Evolutionary conservation across 2,888 invertebrate species (phyloP), one percentile per base, ranked within the genome.

Genomic region (Rhopalosiphum nymphaeae): DNA sequence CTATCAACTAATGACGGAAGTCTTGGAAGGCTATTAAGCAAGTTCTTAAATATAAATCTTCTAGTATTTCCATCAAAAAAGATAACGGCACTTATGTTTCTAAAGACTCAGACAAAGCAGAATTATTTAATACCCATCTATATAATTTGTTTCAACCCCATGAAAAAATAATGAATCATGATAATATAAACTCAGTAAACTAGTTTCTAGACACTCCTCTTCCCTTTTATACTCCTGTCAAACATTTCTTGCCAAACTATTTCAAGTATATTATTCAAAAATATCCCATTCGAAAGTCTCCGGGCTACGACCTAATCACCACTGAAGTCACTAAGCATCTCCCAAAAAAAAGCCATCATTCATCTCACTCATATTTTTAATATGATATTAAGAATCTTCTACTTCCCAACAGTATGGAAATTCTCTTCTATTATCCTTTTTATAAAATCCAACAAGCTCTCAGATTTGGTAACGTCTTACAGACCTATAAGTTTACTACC

Each of bases 401-500:
- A 61, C 29, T 85, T 85, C 85, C 44, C 84, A 42, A 85, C 44
- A 25, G 44, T 29, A 29, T 85, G 44, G 85, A 85, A 85, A 44
- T 85, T 85, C 42, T 84, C 84, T 7, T 61, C 44, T 53, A 85
- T 44, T 61, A 29, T 61, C 29, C 61, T 29, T 29, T 61, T 61
- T 61, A 9, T 21, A 29, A 85, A 85, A 85, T 25, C 85, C 3
- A 88, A 88, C 13, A 88, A 91, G 53, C 85, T 85, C 44, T 85
- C n/a, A 26, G 84, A 91, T 46, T 21, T 84, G 29, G 36, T 26
- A n/a, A 49, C 91, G 13, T 85, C 85, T 53, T 53, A 91, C 25
- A 78, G 91, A 49, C 85, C 91, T 44, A 91, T 91, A 49, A 84
- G 84, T 25, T n/a, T 91, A 13, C 36, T 91, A 1, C 91, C 85